Conservation (phyloP, 2,113 vertebrate genomes). For the Thunnus maccoyii region DNA sequence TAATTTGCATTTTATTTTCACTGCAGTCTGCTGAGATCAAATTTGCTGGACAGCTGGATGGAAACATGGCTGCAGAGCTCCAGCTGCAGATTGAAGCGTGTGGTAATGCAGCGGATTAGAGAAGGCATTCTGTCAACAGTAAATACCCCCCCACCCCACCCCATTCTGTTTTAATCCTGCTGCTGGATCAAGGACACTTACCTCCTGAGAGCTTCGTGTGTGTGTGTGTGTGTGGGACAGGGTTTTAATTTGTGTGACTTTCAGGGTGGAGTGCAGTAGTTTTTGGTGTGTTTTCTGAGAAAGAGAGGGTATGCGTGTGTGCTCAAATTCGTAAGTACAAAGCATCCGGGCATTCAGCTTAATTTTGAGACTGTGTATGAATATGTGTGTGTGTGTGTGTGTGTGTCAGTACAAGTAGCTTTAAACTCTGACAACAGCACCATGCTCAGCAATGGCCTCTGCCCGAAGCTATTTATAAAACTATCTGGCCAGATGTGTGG, state of each 20-base stretch:
- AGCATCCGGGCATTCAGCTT: neutral
- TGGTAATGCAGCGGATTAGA: constrained; percentile 73
- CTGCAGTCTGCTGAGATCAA: neutral
- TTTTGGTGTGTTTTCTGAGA: neutral
- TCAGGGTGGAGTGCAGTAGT: neutral
- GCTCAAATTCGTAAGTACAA: neutral
- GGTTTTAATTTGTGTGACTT: neutral
- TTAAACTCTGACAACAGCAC: neutral
- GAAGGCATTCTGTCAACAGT: constrained; percentile 59
- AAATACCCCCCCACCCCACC: constrained; percentile 54
- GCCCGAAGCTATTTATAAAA: constrained; percentile 18
- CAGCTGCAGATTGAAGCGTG: constrained; percentile 61
- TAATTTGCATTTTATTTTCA: neutral
- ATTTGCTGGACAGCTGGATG: constrained; percentile 19
- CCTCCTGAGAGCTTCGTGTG: constrained; percentile 34
- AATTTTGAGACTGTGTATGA: neutral
- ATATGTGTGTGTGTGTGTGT: constrained; percentile 3
- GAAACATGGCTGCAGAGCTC: constrained; percentile 18
- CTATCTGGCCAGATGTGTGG: constrained; percentile 29
- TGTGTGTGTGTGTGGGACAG: neutral
- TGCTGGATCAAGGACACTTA: constrained; percentile 61
- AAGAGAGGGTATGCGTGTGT: neutral
- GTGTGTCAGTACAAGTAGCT: constrained; percentile 17
- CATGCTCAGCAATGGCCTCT: neutral
- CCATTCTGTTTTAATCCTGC: constrained; percentile 70